Percentiles rank a stretch among this genome's conserved stretches.
These are phyloP conservation scores for Synergus umbraculus DNA, from an alignment of 2,888 invertebrate species.

Conservation along the genomic window DNA sequence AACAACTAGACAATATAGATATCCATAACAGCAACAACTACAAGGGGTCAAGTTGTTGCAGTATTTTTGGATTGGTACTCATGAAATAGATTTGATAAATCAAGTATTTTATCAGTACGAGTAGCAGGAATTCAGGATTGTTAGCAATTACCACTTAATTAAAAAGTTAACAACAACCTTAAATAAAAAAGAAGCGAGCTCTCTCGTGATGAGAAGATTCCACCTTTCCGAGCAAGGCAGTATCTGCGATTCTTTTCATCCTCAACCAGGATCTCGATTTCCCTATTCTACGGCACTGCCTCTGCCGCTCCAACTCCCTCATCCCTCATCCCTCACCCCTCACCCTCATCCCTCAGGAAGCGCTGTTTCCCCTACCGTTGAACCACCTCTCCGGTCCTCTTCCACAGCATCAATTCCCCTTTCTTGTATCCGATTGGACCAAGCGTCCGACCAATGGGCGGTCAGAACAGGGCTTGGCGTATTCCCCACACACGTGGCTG, in stretches of 20 bases:
- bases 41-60: not conserved
- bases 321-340: constrained; percentile 43
- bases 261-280: constrained; percentile 50
- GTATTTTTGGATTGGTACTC: not conserved
- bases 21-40: not conserved
- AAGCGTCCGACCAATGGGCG: constrained; percentile 62
- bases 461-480: constrained; percentile 62
- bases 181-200: not conserved
- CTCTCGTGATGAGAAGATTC: not conserved
- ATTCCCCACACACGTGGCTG: constrained; percentile 74
- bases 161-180: not conserved
- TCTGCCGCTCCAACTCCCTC: constrained; percentile 48
- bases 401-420: constrained; percentile 45
- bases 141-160: constrained; percentile 2
- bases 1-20: no score
- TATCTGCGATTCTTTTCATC: constrained; percentile 50
- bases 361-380: constrained; percentile 42
- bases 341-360: constrained; percentile 13
- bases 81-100: not conserved
- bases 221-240: not conserved
- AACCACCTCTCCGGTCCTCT: constrained; percentile 47
- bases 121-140: not conserved
- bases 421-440: constrained; percentile 59
- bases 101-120: not conserved
- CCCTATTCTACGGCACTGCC: constrained; percentile 52